Evolutionary conservation across 1,140 invertebrate genomes (phyloP).

Genomic region (Drosophila sechellia): DNA sequence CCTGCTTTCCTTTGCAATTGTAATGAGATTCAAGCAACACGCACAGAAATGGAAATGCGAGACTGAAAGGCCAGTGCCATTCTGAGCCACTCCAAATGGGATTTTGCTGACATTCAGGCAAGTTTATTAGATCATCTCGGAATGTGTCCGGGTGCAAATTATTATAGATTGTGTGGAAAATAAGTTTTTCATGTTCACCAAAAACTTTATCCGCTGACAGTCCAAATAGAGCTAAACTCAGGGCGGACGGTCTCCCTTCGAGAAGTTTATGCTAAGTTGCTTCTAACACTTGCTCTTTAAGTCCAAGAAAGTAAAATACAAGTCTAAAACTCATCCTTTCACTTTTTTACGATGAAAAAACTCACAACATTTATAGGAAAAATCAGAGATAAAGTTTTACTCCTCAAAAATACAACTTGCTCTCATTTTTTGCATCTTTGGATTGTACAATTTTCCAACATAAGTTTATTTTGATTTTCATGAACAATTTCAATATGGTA

Average conservation of each 20-base stretch:
- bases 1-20: constrained; percentile 37
- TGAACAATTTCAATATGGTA: too few relatives aligned
- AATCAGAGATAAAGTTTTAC: too few relatives aligned
- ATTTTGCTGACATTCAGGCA: constrained; percentile 37
- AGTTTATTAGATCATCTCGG: constrained; percentile 48
- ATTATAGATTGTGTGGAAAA: constrained; percentile 26
- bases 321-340: too few relatives aligned
- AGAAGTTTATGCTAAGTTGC: too few relatives aligned
- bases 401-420: too few relatives aligned
- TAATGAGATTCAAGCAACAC: constrained; percentile 52
- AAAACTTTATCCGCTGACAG: constrained; percentile 10
- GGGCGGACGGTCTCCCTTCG: background rate
- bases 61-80: background rate
- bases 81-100: constrained; percentile 34
- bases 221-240: background rate
- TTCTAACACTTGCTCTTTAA: too few relatives aligned
- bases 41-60: constrained; percentile 39
- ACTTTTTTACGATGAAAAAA: background rate
- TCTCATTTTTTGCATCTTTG: too few relatives aligned
- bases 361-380: too few relatives aligned
- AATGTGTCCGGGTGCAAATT: constrained; percentile 33
- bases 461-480: too few relatives aligned
- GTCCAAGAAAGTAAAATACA: too few relatives aligned
- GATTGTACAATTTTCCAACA: too few relatives aligned
- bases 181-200: constrained; percentile 13